Conservation (phyloP, 2,888 invertebrate genomes). For the Tholera decimalis region DNA sequence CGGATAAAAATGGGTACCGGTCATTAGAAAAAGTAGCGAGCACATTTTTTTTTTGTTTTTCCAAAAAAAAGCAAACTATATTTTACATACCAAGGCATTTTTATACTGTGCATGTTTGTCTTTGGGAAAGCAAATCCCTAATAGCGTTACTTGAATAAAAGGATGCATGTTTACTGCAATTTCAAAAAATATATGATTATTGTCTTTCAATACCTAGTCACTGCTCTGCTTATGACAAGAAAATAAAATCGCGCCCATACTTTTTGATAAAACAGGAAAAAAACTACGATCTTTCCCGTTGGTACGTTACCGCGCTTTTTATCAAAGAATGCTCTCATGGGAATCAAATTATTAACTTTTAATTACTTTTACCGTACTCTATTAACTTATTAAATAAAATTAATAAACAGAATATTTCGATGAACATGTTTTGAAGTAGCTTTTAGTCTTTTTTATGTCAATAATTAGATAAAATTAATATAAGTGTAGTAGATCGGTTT, state of each 20-base stretch:
- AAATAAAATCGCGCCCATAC: conserved; percentile 52
- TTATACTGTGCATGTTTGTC: no score
- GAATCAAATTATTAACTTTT: conserved; percentile 83
- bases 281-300: conserved; percentile 43
- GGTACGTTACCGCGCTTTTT: conserved; percentile 67
- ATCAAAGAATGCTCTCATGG: conserved; percentile 70
- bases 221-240: conserved; percentile 36
- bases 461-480: background rate
- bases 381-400: conserved; percentile 64
- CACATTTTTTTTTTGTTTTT: no score
- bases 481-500: no score
- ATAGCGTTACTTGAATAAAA: no score
- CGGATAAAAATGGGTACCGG: background rate
- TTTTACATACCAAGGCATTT: no score
- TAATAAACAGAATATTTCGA: conserved; percentile 15
- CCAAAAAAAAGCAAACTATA: no score
- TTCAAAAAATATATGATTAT: background rate
- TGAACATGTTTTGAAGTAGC: conserved; percentile 5
- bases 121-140: background rate
- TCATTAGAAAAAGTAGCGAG: background rate
- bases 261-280: conserved; percentile 29
- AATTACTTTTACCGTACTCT: conserved; percentile 75
- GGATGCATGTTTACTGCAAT: no score
- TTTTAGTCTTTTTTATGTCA: background rate
- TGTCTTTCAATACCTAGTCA: conserved; percentile 5